A percentile compares a stretch with the other conserved stretches of the same genome.
phyloP scores from a whole-genome alignment of 1,140 invertebrate genomes.

The Camponotus floridanus region DNA sequence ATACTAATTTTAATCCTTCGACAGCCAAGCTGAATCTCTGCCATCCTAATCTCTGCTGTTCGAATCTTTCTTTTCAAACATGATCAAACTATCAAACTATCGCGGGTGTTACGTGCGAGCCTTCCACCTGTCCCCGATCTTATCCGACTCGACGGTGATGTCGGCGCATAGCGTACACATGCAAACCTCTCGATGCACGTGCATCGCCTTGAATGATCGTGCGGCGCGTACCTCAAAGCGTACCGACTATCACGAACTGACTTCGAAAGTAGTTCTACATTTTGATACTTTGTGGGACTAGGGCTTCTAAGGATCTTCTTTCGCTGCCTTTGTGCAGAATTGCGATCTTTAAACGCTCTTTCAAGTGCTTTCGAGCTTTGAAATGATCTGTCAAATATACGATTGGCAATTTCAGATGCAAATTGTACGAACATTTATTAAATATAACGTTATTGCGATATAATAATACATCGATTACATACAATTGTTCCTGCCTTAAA shows the following conservation, averaged over 20 bases:
- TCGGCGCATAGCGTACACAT: conserved; percentile 54
- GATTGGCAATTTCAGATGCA: too few species aligned
- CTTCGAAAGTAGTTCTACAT: conserved; percentile 33
- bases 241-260: conserved; percentile 14
- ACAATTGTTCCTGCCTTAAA: too few species aligned
- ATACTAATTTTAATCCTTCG: conserved; percentile 65
- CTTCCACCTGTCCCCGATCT: conserved; percentile 78
- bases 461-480: too few species aligned
- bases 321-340: too few species aligned
- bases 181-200: conserved; percentile 62
- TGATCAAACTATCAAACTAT: conserved; percentile 20
- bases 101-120: conserved; percentile 67
- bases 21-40: conserved; percentile 37
- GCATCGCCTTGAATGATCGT: conserved; percentile 68
- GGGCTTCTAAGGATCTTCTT: too few species aligned
- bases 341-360: too few species aligned
- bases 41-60: conserved; percentile 8
- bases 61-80: conserved; percentile 42
- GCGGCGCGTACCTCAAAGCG: conserved; percentile 40
- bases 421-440: too few species aligned
- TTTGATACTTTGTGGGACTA: neutral
- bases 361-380: too few species aligned
- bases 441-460: too few species aligned
- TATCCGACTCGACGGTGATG: conserved; percentile 69
- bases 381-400: too few species aligned